Conservation (phyloP, 2,888 invertebrate species). For the Platynereis dumerilii region DNA sequence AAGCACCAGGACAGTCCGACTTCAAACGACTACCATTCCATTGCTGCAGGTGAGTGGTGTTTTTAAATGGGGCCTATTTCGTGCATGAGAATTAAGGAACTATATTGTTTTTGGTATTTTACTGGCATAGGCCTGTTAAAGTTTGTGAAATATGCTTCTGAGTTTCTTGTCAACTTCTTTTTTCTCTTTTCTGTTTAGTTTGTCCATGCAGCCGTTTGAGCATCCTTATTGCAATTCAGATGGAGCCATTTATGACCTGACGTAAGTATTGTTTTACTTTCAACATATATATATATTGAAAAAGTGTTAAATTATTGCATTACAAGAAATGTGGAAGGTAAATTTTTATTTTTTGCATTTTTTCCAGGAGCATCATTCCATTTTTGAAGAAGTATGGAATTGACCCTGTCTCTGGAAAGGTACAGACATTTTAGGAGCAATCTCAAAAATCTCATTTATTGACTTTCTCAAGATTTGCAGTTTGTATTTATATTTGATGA, state of each 20-base stretch:
- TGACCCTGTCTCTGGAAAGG: conserved; percentile 92
- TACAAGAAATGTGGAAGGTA: no score
- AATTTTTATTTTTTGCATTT: no score
- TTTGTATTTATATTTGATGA: no score
- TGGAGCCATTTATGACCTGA: conserved; percentile 91
- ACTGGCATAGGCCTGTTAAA: no score
- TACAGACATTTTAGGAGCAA: conserved; percentile 47
- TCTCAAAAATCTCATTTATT: no score
- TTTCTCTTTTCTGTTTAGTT: no score
- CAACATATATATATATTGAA: no score
- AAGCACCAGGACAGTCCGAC: conserved; percentile 71
- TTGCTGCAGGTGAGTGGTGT: conserved; percentile 73
- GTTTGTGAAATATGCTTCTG: no score
- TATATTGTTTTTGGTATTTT: neutral
- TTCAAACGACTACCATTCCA: conserved; percentile 92
- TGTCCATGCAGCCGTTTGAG: conserved; percentile 90
- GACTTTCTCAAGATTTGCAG: no score
- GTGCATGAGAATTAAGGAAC: no score
- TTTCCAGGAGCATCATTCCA: conserved; percentile 74
- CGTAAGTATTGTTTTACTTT: conserved; percentile 53
- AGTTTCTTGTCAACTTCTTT: neutral
- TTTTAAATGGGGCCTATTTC: no score
- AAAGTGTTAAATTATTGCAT: no score
- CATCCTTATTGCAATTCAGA: conserved; percentile 88
- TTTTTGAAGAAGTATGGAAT: conserved; percentile 90